Conservation (phyloP, 2,888 invertebrate genomes). For the Physocephala rufipes region DNA sequence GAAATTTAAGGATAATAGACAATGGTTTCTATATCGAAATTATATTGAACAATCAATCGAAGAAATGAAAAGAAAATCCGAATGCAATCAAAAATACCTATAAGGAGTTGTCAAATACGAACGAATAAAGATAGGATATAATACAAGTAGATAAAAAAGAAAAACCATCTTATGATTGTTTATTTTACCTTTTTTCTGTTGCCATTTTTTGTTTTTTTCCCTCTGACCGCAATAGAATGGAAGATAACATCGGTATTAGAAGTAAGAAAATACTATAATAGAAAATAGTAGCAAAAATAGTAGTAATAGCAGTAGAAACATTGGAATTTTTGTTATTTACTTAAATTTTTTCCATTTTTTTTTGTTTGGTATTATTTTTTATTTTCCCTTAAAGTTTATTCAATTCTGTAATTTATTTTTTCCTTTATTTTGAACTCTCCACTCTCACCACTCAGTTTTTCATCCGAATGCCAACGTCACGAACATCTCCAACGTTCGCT, state of each 20-base stretch:
- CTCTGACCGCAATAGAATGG: not conserved
- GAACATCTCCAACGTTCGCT: not conserved
- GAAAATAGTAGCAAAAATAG: not conserved
- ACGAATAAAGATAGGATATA: constrained; percentile 15
- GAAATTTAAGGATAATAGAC: no score
- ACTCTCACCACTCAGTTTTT: not conserved
- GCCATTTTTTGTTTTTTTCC: not conserved
- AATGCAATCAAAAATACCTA: constrained; percentile 24
- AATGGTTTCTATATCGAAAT: no score
- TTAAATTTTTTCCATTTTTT: not conserved
- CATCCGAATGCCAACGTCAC: not conserved
- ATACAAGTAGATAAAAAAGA: constrained; percentile 22
- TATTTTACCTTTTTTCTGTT: not conserved
- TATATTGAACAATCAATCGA: not conserved
- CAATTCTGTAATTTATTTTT: not conserved
- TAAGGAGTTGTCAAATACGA: constrained; percentile 16
- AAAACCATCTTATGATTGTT: not conserved
- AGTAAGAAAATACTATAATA: not conserved
- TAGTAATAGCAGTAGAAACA: constrained; percentile 2
- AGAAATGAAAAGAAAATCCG: constrained; percentile 27
- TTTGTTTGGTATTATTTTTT: not conserved
- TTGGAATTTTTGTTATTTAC: not conserved
- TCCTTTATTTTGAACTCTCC: not conserved
- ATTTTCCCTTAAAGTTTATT: not conserved
- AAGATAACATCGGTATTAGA: not conserved